phyloP scores from a whole-genome alignment of 1,140 invertebrate species.

The Papilio polyxenes region DNA sequence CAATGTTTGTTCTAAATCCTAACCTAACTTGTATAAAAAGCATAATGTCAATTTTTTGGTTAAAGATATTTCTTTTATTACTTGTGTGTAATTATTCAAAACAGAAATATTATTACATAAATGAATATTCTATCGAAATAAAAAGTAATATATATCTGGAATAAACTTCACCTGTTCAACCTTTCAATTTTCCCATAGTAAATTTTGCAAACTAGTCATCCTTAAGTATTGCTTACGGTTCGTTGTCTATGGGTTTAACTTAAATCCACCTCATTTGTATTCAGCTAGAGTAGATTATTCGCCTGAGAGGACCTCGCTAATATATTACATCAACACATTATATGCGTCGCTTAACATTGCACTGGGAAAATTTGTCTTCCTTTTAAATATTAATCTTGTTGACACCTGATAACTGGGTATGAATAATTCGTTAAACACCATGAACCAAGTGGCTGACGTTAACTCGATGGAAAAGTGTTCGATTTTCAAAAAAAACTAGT shows the following conservation, averaged over 20 bases:
- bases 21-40: background rate
- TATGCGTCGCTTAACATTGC: conserved; percentile 17
- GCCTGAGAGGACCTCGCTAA: conserved; percentile 18
- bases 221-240: conserved; percentile 20
- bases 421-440: background rate
- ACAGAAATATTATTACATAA: background rate
- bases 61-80: background rate
- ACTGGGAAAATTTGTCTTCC: conserved; percentile 1
- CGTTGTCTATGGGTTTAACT: conserved; percentile 16
- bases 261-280: conserved; percentile 25
- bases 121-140: background rate
- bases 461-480: background rate
- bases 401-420: background rate
- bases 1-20: background rate
- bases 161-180: background rate
- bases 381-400: conserved; percentile 11
- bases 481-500: too few species aligned
- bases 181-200: conserved; percentile 1
- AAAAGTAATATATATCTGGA: background rate
- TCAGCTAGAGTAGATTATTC: conserved; percentile 24
- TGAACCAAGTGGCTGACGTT: background rate
- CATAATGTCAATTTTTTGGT: background rate
- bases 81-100: too few species aligned
- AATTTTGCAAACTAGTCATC: conserved; percentile 3
- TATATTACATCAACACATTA: conserved; percentile 23